Evolutionary conservation across 2,888 invertebrate species (phyloP).

Genomic region (Campopleginae sp.): DNA sequence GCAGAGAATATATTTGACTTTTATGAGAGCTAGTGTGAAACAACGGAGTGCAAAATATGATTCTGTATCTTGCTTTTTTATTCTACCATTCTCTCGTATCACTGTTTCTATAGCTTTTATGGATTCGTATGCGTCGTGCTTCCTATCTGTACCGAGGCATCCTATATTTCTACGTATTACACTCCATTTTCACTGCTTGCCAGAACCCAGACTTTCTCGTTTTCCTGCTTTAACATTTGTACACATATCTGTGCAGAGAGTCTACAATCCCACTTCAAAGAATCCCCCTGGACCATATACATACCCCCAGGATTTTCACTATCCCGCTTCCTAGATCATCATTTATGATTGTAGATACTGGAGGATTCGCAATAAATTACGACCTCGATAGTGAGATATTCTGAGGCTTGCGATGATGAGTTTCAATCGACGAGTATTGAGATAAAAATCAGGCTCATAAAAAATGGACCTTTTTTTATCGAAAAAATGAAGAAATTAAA

Average conservation of each 20-base stretch:
- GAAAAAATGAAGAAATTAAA: neutral
- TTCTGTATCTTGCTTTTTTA: constrained; percentile 24
- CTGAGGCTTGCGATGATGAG: neutral
- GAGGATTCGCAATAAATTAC: constrained; percentile 1
- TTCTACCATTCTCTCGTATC: neutral
- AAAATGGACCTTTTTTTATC: neutral
- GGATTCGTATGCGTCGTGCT: constrained; percentile 47
- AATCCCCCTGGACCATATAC: constrained; percentile 38
- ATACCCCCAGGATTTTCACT: constrained; percentile 44
- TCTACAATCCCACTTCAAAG: constrained; percentile 41
- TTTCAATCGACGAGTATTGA: neutral
- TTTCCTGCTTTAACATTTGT: constrained; percentile 32
- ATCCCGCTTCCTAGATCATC: constrained; percentile 32
- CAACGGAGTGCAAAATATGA: constrained; percentile 35
- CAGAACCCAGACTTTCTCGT: constrained; percentile 9
- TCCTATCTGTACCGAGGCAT: constrained; percentile 22
- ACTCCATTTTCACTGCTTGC: constrained; percentile 50
- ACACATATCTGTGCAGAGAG: constrained; percentile 17
- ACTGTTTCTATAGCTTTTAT: constrained; percentile 49
- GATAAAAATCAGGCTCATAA: neutral
- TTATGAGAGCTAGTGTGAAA: constrained; percentile 50
- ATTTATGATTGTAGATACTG: constrained; percentile 26
- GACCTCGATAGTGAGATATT: neutral
- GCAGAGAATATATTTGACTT: constrained; percentile 34
- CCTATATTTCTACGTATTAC: constrained; percentile 47